Conservation (phyloP, 2,797 vertebrate genomes). For the Danio tinwini region DNA sequence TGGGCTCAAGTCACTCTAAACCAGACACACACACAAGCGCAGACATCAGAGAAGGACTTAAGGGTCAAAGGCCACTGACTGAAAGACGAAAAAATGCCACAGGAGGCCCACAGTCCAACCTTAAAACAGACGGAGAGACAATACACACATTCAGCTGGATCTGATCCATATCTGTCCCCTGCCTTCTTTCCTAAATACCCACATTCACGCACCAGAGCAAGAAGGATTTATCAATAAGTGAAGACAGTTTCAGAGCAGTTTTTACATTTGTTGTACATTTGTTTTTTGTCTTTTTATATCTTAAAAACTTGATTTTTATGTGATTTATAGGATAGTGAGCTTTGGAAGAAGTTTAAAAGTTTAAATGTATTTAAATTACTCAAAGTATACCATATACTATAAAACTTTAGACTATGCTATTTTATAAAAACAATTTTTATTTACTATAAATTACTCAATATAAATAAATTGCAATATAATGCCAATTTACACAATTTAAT, state of each 20-base stretch:
- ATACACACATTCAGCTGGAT: conserved; percentile 44
- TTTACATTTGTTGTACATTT: background rate
- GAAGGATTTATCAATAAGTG: conserved; percentile 4
- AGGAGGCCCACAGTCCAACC: conserved; percentile 44
- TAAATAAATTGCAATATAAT: too few species aligned
- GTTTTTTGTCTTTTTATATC: background rate
- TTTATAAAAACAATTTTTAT: too few species aligned
- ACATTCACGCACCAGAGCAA: conserved; percentile 24
- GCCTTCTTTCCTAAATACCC: conserved; percentile 28
- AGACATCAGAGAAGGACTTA: conserved; percentile 82
- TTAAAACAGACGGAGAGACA: conserved; percentile 52
- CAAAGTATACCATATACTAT: too few species aligned
- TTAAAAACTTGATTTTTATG: background rate
- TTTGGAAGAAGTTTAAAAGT: background rate
- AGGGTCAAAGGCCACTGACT: conserved; percentile 77
- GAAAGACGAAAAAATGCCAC: conserved; percentile 50
- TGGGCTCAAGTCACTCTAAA: conserved; percentile 84
- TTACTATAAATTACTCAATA: too few species aligned
- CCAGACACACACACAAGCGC: conserved; percentile 87
- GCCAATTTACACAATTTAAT: too few species aligned
- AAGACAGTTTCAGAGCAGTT: background rate
- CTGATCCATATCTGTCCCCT: conserved; percentile 29
- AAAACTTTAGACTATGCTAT: too few species aligned
- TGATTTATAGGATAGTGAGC: background rate
- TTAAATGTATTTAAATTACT: too few species aligned